Evolutionary conservation across 2,797 vertebrate species (phyloP).

Genomic region (Alfaro cultratus): DNA sequence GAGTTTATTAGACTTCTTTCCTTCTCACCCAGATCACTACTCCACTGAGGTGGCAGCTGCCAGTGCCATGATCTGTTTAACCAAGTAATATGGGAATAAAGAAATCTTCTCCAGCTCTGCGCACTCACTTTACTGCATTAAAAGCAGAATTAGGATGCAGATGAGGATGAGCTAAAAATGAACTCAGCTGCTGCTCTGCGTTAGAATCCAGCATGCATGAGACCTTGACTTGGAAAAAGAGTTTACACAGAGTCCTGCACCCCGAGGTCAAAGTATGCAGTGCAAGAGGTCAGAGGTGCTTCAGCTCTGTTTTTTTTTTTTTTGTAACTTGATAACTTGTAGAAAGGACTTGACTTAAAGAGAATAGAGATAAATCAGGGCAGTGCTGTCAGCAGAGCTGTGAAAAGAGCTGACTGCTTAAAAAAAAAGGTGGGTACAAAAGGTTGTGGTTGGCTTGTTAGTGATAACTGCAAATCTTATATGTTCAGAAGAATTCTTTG

Average conservation of each 20-base stretch:
- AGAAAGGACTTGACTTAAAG: constrained; percentile 32
- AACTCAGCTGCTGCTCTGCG: constrained; percentile 8
- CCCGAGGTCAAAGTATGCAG: constrained; percentile 37
- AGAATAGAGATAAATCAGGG: constrained; percentile 22
- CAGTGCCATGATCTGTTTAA: constrained; percentile 19
- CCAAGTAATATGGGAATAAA: constrained; percentile 27
- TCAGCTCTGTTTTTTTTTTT: constrained; percentile 27
- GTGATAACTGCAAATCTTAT: constrained; percentile 1
- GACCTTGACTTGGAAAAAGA: constrained; percentile 22
- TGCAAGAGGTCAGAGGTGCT: constrained; percentile 46
- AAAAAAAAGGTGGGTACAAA: constrained; percentile 50
- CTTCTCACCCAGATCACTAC: constrained; percentile 46
- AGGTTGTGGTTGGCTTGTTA: constrained; percentile 61
- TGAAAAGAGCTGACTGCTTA: constrained; percentile 55
- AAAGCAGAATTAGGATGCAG: constrained; percentile 45
- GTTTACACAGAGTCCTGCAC: constrained; percentile 28
- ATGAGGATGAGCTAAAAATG: constrained; percentile 41
- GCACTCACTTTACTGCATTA: constrained; percentile 16
- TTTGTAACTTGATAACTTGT: constrained; percentile 44
- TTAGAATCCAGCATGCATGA: constrained; percentile 23
- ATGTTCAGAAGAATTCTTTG: not conserved
- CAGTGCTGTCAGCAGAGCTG: constrained; percentile 41
- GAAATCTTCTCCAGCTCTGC: constrained; percentile 30
- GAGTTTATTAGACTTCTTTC: constrained; percentile 51
- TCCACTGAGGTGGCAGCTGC: constrained; percentile 33